Conservation (phyloP, 1,140 invertebrate species). For the Aphelenchoides fujianensis region DNA sequence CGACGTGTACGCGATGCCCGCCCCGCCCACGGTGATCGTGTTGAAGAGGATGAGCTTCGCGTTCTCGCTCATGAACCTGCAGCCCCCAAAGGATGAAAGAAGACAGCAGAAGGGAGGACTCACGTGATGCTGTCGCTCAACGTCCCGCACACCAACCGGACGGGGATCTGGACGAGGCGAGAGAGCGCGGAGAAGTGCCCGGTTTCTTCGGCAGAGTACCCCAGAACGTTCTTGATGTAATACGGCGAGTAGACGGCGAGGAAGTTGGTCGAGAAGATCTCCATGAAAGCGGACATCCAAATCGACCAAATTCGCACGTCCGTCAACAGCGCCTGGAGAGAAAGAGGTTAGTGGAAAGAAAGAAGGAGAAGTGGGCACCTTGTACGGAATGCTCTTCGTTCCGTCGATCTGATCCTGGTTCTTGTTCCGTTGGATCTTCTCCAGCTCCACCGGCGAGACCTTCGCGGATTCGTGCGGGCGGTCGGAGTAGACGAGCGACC, state of each 20-base stretch:
- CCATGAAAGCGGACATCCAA: constrained; percentile 16
- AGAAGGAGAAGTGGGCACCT: background rate
- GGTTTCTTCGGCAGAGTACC: background rate
- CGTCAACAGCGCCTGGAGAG: background rate
- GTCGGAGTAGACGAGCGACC: constrained; percentile 12
- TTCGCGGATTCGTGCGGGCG: background rate
- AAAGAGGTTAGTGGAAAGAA: background rate
- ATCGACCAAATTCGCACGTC: background rate
- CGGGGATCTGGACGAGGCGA: constrained; percentile 30
- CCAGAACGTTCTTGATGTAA: constrained; percentile 10
- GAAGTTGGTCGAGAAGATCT: constrained; percentile 19
- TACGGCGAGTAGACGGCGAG: constrained; percentile 7
- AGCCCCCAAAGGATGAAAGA: background rate
- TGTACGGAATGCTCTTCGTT: constrained; percentile 15
- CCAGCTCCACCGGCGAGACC: constrained; percentile 3
- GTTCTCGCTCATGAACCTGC: constrained; percentile 32
- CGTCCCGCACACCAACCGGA: constrained; percentile 36
- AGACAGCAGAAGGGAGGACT: too few species aligned
- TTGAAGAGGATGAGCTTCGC: constrained; percentile 39
- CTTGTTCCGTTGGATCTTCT: constrained; percentile 20
- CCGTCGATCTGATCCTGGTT: constrained; percentile 15
- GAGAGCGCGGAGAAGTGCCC: constrained; percentile 6
- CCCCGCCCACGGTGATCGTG: constrained; percentile 33
- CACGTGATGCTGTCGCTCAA: background rate
- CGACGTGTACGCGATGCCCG: constrained; percentile 24